Evolutionary conservation across 2,113 vertebrate species (phyloP).

Genomic region (Cryptomyrus ogoouensis): DNA sequence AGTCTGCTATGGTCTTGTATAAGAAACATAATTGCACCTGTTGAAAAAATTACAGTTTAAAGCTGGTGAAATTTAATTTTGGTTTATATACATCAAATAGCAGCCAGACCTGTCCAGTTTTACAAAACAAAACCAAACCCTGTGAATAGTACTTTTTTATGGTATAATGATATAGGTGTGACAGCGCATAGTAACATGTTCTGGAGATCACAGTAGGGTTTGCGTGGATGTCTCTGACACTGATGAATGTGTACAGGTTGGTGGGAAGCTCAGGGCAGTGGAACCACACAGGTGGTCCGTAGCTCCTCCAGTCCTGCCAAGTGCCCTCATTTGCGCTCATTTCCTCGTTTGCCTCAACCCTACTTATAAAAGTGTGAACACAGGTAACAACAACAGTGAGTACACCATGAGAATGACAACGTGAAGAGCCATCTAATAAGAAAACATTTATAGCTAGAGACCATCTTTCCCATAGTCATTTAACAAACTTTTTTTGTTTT

Average conservation of each 20-base stretch:
- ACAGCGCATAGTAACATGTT: neutral
- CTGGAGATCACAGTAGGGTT: constrained; percentile 10
- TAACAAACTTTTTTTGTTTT: constrained; percentile 67
- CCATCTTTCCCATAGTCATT: constrained; percentile 55
- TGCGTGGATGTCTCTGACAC: constrained; percentile 31
- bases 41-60: constrained; percentile 45
- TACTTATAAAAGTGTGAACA: constrained; percentile 49
- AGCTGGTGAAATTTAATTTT: constrained; percentile 58
- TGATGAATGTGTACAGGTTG: constrained; percentile 45
- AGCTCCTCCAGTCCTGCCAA: neutral
- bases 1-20: constrained; percentile 27
- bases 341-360: constrained; percentile 50
- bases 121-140: neutral
- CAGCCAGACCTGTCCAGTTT: constrained; percentile 24
- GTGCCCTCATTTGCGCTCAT: constrained; percentile 25
- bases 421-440: constrained; percentile 56
- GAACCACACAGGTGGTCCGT: constrained; percentile 23
- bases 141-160: constrained; percentile 28
- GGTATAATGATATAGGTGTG: constrained; percentile 18
- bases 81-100: constrained; percentile 42
- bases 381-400: constrained; percentile 52
- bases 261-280: constrained; percentile 32
- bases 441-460: constrained; percentile 60
- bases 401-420: constrained; percentile 57
- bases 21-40: constrained; percentile 37